Evolutionary conservation across 2,888 invertebrate species (phyloP).

Genomic region (Mylabris sibirica): DNA sequence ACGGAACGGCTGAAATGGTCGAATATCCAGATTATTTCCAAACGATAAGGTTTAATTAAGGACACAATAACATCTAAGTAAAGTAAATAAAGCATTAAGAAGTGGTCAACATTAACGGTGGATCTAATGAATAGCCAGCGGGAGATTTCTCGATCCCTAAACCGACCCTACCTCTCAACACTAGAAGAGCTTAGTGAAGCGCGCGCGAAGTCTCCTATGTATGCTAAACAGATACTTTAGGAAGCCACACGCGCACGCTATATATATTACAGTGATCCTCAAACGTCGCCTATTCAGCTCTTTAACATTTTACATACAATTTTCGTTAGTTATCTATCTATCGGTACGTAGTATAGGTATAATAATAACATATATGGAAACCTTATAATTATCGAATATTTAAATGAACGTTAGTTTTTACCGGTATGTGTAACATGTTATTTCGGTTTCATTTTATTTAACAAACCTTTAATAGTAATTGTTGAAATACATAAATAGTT

Average conservation of each 20-base stretch:
- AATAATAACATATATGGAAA: conserved; percentile 15
- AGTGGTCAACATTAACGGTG: conserved; percentile 28
- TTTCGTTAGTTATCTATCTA: conserved; percentile 17
- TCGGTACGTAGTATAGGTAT: too few relatives aligned
- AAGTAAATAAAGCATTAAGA: conserved; percentile 33
- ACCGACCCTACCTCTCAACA: conserved; percentile 29
- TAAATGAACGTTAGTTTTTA: not conserved
- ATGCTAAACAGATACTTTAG: conserved; percentile 42
- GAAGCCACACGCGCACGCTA: conserved; percentile 39
- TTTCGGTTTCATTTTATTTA: not conserved
- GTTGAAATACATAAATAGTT: not conserved
- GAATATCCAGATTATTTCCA: conserved; percentile 28
- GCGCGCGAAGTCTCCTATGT: conserved; percentile 39
- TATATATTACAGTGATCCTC: conserved; percentile 37
- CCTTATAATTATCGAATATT: not conserved
- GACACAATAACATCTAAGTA: conserved; percentile 32
- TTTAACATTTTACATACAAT: conserved; percentile 24
- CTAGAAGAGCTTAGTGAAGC: conserved; percentile 37
- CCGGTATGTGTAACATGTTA: not conserved
- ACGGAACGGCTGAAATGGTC: not conserved
- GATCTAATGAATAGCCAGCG: conserved; percentile 27
- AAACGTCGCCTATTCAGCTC: conserved; percentile 31
- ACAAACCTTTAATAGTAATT: not conserved
- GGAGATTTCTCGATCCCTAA: conserved; percentile 25
- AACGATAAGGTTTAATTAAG: conserved; percentile 32